A percentile compares a stretch with the other conserved stretches of the same genome.
phyloP scores from a whole-genome alignment of 2,888 invertebrate genomes.

The Drosophila phalerata region DNA sequence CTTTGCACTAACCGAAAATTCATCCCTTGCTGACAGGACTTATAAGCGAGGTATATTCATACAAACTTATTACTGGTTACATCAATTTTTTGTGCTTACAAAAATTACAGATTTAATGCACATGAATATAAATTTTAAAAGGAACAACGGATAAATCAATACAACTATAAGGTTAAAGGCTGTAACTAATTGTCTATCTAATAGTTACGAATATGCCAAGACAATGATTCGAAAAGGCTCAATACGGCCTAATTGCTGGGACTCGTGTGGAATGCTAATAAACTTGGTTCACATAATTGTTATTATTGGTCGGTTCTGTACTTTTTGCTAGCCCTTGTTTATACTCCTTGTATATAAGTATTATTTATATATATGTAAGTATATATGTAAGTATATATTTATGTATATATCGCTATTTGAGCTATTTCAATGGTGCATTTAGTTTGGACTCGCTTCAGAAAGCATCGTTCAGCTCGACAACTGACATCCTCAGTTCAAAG shows the following conservation, averaged over 20 bases:
- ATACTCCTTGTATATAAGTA: not conserved
- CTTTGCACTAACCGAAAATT: constrained; percentile 1
- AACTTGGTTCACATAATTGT: constrained; percentile 33
- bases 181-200: constrained; percentile 42
- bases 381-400: constrained; percentile 26
- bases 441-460: constrained; percentile 60
- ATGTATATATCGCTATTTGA: constrained; percentile 38
- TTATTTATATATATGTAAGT: constrained; percentile 6
- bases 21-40: not conserved
- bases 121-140: constrained; percentile 20
- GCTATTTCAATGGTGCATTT: constrained; percentile 52
- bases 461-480: constrained; percentile 82
- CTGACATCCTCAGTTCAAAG: constrained; percentile 77
- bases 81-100: constrained; percentile 23
- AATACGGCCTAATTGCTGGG: constrained; percentile 52
- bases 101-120: constrained; percentile 31
- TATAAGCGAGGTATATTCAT: constrained; percentile 41
- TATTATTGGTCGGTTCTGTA: constrained; percentile 50
- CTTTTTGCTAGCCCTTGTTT: constrained; percentile 26
- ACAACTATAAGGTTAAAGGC: constrained; percentile 18
- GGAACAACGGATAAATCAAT: constrained; percentile 25
- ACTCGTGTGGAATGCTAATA: constrained; percentile 54
- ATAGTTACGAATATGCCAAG: constrained; percentile 55
- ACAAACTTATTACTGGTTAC: constrained; percentile 2
- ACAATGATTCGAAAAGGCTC: constrained; percentile 48